Base-by-base conservation (phyloP, 2,113 vertebrate genomes). In the Dicaeum eximium region DNA sequence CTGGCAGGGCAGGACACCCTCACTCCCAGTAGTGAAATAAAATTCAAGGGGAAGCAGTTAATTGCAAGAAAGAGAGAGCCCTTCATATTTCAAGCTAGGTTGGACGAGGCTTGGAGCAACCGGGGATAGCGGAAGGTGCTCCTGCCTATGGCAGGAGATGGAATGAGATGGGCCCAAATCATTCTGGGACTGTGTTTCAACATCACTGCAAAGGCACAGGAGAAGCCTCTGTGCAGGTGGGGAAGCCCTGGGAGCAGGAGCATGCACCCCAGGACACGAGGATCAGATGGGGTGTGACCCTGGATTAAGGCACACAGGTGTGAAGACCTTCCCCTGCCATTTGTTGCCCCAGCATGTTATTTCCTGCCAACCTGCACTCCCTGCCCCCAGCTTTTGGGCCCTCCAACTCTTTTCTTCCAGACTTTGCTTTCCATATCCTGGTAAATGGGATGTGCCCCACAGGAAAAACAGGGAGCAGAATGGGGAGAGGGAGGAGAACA, bases 11-110 rank as follows among this genome's bases (percentile, higher is more conserved):
- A 35, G 12, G 69, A 47, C 38, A 74, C 24, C 35, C 53, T 71
- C 1, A 0, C 19, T 19, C 25, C 12, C 56, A 82, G 47, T 1
- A 53, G 5, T 6, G 3, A 37, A 24, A 4, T 13, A 58, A 57
- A 69, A 69, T 35, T 17, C 7, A 9, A 50, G 11, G 30, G 20
- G n/a, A 33, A 81, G 60, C n/a, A 40, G 35, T 7, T 35, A 53
- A 47, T 7, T 61, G 47, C 18, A 53, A 51, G 70, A n/a, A 67
- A 47, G 40, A 33, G 44, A 47, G 13, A 57, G 21, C 22, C 11
- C 37, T 47, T 79, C 14, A 3, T 2, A 25, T 35, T 35, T 33
- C 65, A 67, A 82, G 9, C 14, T 70, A 54, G n/a, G 47, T 1
- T 75, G 61, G 70, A 47, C 0, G 6, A 22, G n/a, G 47, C 38